Conservation (phyloP, 2,797 vertebrate genomes). For the Hapalemur alaotrensis region DNA sequence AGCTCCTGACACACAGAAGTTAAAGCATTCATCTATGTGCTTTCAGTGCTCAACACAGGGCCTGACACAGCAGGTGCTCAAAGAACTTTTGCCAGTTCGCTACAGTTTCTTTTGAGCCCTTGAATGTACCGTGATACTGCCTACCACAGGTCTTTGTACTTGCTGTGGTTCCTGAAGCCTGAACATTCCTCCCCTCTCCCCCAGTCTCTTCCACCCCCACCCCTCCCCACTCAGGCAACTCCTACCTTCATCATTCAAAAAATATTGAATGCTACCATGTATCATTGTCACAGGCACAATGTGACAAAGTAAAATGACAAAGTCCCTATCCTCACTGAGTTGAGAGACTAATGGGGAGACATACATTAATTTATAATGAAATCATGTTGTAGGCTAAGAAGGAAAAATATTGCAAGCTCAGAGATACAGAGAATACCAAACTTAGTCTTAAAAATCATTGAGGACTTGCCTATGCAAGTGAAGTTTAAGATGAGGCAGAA, state of each 20-base stretch:
- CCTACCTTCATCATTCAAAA: slow-evolving; percentile 37
- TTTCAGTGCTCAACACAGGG: background rate
- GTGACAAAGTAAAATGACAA: slow-evolving; percentile 40
- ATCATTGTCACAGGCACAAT: background rate
- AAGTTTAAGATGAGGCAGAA: background rate
- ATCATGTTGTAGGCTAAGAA: background rate
- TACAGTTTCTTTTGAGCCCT: background rate
- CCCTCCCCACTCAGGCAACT: background rate
- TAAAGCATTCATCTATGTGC: background rate
- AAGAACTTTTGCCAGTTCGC: background rate
- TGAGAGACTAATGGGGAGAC: background rate
- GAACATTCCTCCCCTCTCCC: background rate
- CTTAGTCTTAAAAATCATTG: slow-evolving; percentile 2
- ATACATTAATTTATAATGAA: slow-evolving; percentile 41
- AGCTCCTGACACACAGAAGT: background rate
- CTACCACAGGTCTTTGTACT: background rate
- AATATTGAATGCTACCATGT: background rate
- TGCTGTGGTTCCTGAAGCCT: background rate
- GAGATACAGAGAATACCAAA: background rate
- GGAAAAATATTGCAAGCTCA: slow-evolving; percentile 21
- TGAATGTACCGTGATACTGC: background rate
- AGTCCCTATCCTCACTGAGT: background rate
- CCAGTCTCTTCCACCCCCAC: background rate
- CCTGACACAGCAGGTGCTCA: background rate
- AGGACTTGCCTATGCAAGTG: background rate